These are phyloP conservation scores for Muscicapa adusta DNA, from an alignment of 2,113 vertebrate species.

Conservation along the genomic window DNA sequence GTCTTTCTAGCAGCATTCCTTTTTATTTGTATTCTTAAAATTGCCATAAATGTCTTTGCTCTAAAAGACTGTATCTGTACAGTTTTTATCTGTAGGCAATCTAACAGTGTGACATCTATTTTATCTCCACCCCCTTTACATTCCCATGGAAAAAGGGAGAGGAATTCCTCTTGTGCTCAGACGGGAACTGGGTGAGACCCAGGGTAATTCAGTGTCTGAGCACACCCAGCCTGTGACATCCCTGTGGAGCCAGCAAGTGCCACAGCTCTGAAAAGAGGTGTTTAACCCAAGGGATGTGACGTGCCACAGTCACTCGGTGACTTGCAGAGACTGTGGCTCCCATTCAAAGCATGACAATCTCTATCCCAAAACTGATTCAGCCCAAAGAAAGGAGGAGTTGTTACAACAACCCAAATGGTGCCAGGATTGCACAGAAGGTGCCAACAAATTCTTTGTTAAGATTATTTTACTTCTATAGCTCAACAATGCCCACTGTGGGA, in stretches of 20 bases:
- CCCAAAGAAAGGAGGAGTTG: conserved; percentile 11
- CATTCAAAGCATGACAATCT: neutral
- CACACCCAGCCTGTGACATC: neutral
- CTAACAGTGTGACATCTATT: neutral
- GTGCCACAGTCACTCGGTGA: neutral
- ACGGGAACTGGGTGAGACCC: neutral
- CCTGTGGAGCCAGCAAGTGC: neutral
- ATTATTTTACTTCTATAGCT: neutral
- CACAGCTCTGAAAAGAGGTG: neutral
- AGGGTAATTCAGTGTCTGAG: neutral
- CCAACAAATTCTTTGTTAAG: neutral
- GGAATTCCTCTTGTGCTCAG: neutral
- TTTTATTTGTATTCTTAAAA: neutral
- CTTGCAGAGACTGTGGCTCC: neutral
- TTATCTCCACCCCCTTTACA: neutral
- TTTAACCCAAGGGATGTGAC: neutral
- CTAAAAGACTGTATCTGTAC: neutral
- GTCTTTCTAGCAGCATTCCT: neutral
- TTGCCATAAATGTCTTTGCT: neutral
- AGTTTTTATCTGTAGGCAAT: neutral
- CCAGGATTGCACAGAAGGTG: conserved; percentile 10
- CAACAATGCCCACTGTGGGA: neutral
- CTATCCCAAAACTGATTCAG: neutral
- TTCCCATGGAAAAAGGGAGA: neutral
- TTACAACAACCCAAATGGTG: neutral